phyloP scores from a whole-genome alignment of 2,113 vertebrate species.

The Epinephelus fuscoguttatus region DNA sequence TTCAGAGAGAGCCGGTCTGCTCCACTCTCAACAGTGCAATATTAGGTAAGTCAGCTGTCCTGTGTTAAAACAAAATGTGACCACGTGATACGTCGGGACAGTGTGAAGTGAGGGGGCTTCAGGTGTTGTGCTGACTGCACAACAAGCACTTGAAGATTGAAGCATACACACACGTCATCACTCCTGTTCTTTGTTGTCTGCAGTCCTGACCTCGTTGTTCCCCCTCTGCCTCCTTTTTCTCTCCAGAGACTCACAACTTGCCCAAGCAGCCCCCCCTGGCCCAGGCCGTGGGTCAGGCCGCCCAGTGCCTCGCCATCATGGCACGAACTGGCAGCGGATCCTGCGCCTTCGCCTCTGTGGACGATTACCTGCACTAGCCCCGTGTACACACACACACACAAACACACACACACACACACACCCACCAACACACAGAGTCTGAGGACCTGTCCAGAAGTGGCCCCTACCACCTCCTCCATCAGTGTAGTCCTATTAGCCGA shows the following conservation, averaged over 20 bases:
- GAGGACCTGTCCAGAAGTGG: constrained; percentile 44
- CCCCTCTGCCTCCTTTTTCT: not conserved
- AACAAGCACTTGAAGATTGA: too few relatives aligned
- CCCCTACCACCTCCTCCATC: constrained; percentile 23
- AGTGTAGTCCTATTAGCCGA: constrained; percentile 31
- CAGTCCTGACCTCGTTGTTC: not conserved
- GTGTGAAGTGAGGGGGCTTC: too few relatives aligned
- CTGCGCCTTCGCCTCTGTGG: constrained; percentile 97
- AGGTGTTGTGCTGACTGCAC: too few relatives aligned
- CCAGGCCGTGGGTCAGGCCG: constrained; percentile 95
- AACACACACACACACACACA: constrained; percentile 10
- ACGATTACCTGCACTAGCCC: constrained; percentile 96
- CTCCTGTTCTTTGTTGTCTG: not conserved
- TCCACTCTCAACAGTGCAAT: constrained; percentile 99
- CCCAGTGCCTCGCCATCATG: constrained; percentile 98
- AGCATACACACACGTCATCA: not conserved
- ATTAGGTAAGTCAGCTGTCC: constrained; percentile 87
- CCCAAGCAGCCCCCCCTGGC: constrained; percentile 99
- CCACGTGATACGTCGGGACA: not conserved
- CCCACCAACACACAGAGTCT: constrained; percentile 19
- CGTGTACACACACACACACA: constrained; percentile 12
- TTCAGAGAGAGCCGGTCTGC: constrained; percentile 98
- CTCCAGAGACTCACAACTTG: constrained; percentile 96
- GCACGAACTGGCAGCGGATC: constrained; percentile 96
- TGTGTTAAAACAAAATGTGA: not conserved